A percentile compares a stretch with the other conserved stretches of the same genome.
Evolutionary conservation across 2,888 invertebrate species (phyloP).

Genomic region (Seira ritae): DNA sequence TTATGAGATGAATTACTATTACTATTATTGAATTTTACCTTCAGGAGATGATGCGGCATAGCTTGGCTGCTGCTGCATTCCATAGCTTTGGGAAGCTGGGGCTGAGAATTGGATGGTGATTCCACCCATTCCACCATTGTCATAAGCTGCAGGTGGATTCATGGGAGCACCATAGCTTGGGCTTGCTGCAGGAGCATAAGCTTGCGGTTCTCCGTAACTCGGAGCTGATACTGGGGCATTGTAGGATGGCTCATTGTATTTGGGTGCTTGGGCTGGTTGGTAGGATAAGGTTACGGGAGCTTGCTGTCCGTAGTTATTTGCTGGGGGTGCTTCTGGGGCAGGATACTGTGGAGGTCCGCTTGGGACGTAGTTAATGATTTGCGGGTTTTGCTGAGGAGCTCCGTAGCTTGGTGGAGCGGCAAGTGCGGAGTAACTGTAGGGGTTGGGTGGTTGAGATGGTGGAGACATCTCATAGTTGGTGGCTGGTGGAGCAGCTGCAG

Average conservation of each 20-base stretch:
- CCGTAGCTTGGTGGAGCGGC: neutral
- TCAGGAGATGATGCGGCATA: slow-evolving; percentile 15
- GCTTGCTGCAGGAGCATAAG: neutral
- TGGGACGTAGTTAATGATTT: slow-evolving; percentile 24
- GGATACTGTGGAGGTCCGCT: neutral
- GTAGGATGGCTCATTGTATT: slow-evolving; percentile 37
- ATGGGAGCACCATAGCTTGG: slow-evolving; percentile 11
- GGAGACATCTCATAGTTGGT: slow-evolving; percentile 40
- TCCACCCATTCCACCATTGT: neutral
- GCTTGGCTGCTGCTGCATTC: slow-evolving; percentile 31
- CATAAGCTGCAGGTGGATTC: slow-evolving; percentile 20
- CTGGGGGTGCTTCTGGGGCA: slow-evolving; percentile 1
- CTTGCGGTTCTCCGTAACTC: neutral
- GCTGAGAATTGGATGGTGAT: slow-evolving; percentile 18
- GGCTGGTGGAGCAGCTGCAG: slow-evolving; percentile 13
- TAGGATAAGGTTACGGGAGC: slow-evolving; percentile 9
- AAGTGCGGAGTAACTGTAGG: slow-evolving; percentile 1
- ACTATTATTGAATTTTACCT: slow-evolving; percentile 25
- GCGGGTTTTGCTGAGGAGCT: slow-evolving; percentile 21
- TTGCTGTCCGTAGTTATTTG: slow-evolving; percentile 16
- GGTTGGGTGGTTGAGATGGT: slow-evolving; percentile 26
- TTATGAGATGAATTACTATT: no score
- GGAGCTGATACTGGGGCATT: slow-evolving; percentile 32
- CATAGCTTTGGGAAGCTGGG: slow-evolving; percentile 22
- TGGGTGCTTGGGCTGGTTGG: slow-evolving; percentile 6